Evolutionary conservation across 2,888 invertebrate genomes (phyloP).

Genomic region (Therioaphis trifolii): DNA sequence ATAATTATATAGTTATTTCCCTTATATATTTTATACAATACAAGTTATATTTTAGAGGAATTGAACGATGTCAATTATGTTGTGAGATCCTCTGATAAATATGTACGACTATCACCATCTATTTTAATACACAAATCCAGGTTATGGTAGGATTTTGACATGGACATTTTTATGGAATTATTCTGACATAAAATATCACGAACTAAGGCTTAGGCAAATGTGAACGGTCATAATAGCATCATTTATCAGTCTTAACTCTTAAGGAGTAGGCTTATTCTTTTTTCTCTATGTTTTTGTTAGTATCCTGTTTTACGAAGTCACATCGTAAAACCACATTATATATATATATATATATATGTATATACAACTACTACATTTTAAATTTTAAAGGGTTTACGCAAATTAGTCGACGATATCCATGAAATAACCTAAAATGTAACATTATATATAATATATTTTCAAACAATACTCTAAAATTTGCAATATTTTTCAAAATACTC

Average conservation of each 20-base stretch:
- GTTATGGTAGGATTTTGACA: conserved; percentile 37
- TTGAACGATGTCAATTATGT: conserved; percentile 1
- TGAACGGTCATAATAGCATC: conserved; percentile 43
- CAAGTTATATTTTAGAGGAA: background rate
- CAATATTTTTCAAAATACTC: too few species aligned
- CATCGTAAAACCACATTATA: background rate
- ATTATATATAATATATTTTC: too few species aligned
- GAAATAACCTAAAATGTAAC: too few species aligned
- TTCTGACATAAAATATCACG: conserved; percentile 22
- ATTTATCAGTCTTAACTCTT: conserved; percentile 59
- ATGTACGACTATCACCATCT: background rate
- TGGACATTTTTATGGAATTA: conserved; percentile 39
- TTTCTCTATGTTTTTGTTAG: background rate
- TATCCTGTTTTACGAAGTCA: conserved; percentile 8
- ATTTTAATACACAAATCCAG: conserved; percentile 16
- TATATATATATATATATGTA: background rate
- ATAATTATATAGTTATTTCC: background rate
- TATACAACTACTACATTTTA: background rate
- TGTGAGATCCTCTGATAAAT: background rate
- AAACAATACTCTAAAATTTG: too few species aligned
- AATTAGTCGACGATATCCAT: background rate
- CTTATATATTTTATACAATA: background rate
- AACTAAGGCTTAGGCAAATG: conserved; percentile 51
- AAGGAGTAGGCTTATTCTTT: conserved; percentile 51
- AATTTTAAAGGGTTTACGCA: conserved; percentile 37